Evolutionary conservation across 64 coral and sea anemone genomes (phyloP).

Genomic region (Montipora cactus): DNA sequence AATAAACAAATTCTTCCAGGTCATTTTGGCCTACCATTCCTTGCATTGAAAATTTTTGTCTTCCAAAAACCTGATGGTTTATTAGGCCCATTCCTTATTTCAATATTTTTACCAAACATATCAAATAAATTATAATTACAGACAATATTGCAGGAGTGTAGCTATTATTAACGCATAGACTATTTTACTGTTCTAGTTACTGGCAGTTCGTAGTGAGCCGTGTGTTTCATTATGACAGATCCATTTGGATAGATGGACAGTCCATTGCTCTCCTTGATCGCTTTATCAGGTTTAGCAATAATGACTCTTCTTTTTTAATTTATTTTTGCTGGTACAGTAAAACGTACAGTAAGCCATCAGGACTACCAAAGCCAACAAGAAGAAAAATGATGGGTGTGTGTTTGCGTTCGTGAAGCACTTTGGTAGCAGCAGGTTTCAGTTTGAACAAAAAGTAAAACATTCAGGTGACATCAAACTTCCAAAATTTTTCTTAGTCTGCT

Average conservation of each 20-base stretch:
- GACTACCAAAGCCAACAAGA: too few relatives aligned
- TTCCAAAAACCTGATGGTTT: neutral
- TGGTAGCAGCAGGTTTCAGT: too few relatives aligned
- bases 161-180: too few relatives aligned
- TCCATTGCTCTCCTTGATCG: conserved; percentile 48
- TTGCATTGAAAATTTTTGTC: too few relatives aligned
- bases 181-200: conserved; percentile 14
- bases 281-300: conserved; percentile 43
- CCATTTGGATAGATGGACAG: conserved; percentile 51
- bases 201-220: conserved; percentile 25
- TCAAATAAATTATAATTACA: neutral
- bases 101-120: neutral
- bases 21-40: too few relatives aligned
- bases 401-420: too few relatives aligned
- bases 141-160: neutral
- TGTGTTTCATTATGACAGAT: conserved; percentile 9
- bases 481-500: too few relatives aligned
- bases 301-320: neutral
- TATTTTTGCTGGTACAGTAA: neutral
- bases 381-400: too few relatives aligned
- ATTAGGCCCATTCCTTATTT: neutral
- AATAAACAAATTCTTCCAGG: too few relatives aligned
- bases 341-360: too few relatives aligned
- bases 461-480: too few relatives aligned
- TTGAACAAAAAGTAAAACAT: too few relatives aligned